A percentile compares a stretch with the other conserved stretches of the same genome.
phyloP scores from a whole-genome alignment of 2,113 vertebrate genomes.

The Jacana jacana region DNA sequence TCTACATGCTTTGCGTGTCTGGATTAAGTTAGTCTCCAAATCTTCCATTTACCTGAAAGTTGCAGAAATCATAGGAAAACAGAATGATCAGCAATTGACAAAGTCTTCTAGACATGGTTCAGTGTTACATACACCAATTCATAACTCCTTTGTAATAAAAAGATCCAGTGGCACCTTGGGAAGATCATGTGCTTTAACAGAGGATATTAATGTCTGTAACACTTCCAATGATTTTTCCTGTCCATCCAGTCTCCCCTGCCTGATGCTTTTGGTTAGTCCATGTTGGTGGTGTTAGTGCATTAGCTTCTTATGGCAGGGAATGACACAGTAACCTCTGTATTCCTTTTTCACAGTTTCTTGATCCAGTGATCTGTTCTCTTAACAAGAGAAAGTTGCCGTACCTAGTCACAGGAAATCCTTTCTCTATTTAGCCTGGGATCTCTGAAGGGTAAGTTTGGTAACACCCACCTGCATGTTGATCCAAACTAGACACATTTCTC shows the following conservation, averaged over 20 bases:
- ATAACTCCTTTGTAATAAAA: neutral
- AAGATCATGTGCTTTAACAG: neutral
- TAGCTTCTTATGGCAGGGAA: neutral
- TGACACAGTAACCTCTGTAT: neutral
- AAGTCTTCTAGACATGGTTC: neutral
- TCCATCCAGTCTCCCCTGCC: neutral
- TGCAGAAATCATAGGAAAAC: neutral
- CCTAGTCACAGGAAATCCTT: neutral
- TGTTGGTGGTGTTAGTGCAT: neutral
- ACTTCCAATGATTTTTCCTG: neutral
- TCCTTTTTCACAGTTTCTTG: neutral
- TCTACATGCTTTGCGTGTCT: slow-evolving; percentile 83
- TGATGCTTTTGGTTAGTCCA: neutral
- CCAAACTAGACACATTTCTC: neutral
- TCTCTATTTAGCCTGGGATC: neutral
- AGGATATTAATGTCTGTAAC: neutral
- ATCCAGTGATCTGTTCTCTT: neutral
- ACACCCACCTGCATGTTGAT: neutral
- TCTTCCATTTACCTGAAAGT: slow-evolving; percentile 95
- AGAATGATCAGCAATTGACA: neutral
- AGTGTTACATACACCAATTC: neutral
- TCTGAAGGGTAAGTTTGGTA: neutral
- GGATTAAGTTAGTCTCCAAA: slow-evolving; percentile 87
- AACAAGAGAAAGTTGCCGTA: neutral
- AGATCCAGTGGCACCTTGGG: neutral